These are phyloP conservation scores for Patella ulyssiponensis DNA, from an alignment of 2,888 invertebrate species.

Conservation along the genomic window DNA sequence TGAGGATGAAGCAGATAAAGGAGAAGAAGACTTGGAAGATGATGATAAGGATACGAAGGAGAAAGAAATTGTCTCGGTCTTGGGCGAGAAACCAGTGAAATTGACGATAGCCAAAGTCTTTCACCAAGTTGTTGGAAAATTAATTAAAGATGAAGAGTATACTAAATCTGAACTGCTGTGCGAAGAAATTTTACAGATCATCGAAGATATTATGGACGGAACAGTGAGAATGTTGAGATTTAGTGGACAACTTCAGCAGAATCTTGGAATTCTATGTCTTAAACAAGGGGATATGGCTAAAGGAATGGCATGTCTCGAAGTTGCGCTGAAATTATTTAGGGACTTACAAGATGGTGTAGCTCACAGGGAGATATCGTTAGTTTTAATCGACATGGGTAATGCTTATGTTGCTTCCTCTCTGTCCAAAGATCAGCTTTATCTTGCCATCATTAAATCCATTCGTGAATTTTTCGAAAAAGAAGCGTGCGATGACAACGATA, in stretches of 20 bases:
- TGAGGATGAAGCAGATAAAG: constrained; percentile 13
- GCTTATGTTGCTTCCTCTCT: constrained; percentile 64
- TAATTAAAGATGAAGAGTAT: constrained; percentile 57
- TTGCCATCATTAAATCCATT: constrained; percentile 63
- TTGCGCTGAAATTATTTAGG: constrained; percentile 59
- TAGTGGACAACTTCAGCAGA: constrained; percentile 62
- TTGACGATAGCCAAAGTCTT: constrained; percentile 59
- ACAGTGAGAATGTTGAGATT: constrained; percentile 59
- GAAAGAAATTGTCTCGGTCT: constrained; percentile 54
- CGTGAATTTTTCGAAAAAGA: constrained; percentile 66
- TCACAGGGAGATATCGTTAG: constrained; percentile 61
- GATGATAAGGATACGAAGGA: constrained; percentile 28
- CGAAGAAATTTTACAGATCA: constrained; percentile 60
- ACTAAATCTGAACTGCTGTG: constrained; percentile 58
- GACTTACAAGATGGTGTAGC: constrained; percentile 60
- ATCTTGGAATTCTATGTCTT: constrained; percentile 64
- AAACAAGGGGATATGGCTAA: constrained; percentile 63
- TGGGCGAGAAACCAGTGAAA: constrained; percentile 58
- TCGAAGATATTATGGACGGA: constrained; percentile 64
- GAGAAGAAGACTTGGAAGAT: constrained; percentile 29
- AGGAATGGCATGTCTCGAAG: constrained; percentile 64
- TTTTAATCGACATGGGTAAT: constrained; percentile 67
- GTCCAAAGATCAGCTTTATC: constrained; percentile 62
- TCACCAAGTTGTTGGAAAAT: constrained; percentile 56
- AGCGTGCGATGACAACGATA: constrained; percentile 50